phyloP scores from a whole-genome alignment of 2,888 invertebrate species.

The Caenorhabditis virilis region DNA sequence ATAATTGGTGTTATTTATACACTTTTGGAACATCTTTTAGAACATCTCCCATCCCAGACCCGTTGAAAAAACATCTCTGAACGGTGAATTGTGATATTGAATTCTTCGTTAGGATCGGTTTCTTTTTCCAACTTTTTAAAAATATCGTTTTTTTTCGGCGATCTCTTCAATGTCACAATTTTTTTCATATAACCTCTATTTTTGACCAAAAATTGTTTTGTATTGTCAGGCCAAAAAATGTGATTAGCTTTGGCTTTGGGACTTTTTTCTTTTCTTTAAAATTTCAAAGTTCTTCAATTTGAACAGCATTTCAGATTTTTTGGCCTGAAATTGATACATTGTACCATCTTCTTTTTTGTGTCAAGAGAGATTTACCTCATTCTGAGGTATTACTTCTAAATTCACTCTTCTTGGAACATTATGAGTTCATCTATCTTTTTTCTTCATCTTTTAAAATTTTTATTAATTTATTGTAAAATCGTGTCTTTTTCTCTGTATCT shows the following conservation, averaged over 20 bases:
- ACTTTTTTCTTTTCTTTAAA: neutral
- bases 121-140: neutral
- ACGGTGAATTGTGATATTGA: neutral
- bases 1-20: neutral
- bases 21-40: no score
- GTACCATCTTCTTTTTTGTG: neutral
- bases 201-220: neutral
- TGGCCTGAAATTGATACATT: neutral
- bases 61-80: no score
- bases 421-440: neutral
- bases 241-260: neutral
- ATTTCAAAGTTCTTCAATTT: no score
- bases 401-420: neutral
- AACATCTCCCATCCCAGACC: no score
- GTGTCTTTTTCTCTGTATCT: neutral
- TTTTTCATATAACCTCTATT: neutral
- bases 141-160: neutral
- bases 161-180: neutral
- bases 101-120: neutral
- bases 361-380: no score
- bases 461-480: neutral
- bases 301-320: no score
- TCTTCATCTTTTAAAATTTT: neutral
- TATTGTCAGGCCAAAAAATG: neutral
- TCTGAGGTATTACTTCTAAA: no score